Base-by-base conservation (phyloP, 2,113 vertebrate species). In the Notarius lentiginosus region DNA sequence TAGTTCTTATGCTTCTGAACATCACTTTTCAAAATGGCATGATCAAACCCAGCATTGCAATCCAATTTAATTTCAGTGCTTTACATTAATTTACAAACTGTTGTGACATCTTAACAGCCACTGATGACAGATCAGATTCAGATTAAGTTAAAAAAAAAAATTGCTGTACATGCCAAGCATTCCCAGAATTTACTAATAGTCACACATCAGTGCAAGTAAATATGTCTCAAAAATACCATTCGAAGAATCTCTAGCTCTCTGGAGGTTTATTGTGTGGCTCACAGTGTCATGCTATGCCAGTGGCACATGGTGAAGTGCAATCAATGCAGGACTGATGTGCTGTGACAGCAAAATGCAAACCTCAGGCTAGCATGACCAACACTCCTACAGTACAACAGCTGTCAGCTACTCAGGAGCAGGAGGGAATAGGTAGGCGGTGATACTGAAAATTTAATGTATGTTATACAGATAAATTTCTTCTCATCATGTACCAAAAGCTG, bases 271-370 rank as follows among this genome's bases (percentile, higher is more conserved):
- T 11, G 14, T 77, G 86, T 56, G 56, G 66, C 85, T 86, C 88
- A 89, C 30, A 84, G 83, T 65, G 81, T 63, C 89, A 83, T 63
- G 12, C 82, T 65, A 88, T 90, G 87, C 89, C 92, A 91, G 90
- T 89, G 89, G 90, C 88, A 90, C 88, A 91, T 91, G 79, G 90
- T 73, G 60, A 86, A 84, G 55, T 82, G 73, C 27, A 87, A 84
- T 87, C 84, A 89, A 93, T 90, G 91, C 88, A 91, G 91, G 92
- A 90, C 91, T 94, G 93, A 96, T 94, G 93, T 87, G 90, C 91
- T 94, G 92, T 95, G 94, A 95, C 94, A 94, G 93, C 90, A 94
- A 92, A 92, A 92, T 91, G 91, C 41, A 91, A 93, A 91, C 92
- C 91, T 94, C 92, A 93, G 91, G 91, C 89, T 90, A 93, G 92